Base-by-base conservation (phyloP, 2,113 vertebrate genomes). In the Zosterops lateralis region DNA sequence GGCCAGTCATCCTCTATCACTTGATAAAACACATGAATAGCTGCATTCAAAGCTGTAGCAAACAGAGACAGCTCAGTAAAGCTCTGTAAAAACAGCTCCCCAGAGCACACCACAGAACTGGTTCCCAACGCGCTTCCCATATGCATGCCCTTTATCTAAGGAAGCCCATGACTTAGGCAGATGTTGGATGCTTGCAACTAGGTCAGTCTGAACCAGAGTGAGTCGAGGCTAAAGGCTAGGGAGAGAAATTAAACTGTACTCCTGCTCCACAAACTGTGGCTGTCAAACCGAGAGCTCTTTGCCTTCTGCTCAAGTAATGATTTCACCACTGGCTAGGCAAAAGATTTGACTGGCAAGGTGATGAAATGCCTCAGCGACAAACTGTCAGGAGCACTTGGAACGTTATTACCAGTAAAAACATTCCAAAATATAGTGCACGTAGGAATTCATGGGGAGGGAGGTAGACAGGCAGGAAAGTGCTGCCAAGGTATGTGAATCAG, bases 121-220 rank as follows among this genome's bases (percentile, higher is more conserved):
- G 16, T 84, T 76, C 87, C 24, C 91, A 80, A 71, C 15, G 0
- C 0, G 7, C 79, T 94, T 34, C 91, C 95, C 92, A 82, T 89
- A 85, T 86, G 81, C 60, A 25, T 6, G 53, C 51, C 85, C 88
- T 74, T 78, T 93, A 86, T 89, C 81, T 57, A 79, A 88, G 81
- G 82, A 11, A 78, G 86, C 50, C 91, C 28, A 12, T 60, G 97
- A 89, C 84, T 88, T 82, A 28, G 62, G 89, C 94, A 96, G 90
- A 95, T 96, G 96, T 87, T 82, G 92, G 68, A 70, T 84, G 89
- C 80, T 83, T 53, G 38, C 96, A 97, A 93, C 85, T 94, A 95
- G 97, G 97, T 97, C 96, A 97, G 75, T 64, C 45, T 58, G 80
- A 93, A 92, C 48, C 4, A 3, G 54, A 94, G 88, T 1, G 7